Evolutionary conservation across 2,888 invertebrate species (phyloP), one percentile per base, ranked within the genome.

Genomic region (Hemaris fuciformis): DNA sequence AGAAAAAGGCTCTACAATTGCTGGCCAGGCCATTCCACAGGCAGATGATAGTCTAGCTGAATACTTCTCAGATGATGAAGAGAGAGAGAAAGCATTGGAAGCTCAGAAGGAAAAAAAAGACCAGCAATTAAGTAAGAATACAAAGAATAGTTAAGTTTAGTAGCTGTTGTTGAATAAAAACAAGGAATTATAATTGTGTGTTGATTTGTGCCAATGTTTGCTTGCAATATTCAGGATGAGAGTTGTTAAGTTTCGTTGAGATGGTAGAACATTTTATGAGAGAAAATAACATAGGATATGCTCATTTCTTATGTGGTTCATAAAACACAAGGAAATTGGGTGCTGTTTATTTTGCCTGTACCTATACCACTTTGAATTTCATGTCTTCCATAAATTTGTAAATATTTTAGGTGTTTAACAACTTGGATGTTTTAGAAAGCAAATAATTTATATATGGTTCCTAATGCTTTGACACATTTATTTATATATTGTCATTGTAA

Each of bases 1-100:
- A 31, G 89, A 87, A 25, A 87, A 84, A 70, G 85, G 86, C 3
- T 72, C 85, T 2, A 88, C 89, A 0, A 45, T 90, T 31, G 85
- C 91, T 0, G 90, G 89, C 0, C 80, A 82, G 38, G 73, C 89
- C 0, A 66, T 89, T 0, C 73, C 81, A 0, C 68, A 65, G 13
- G 83, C 86, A 62, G 83, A 87, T 15, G 89, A 90, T 46, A 86
- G 83, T 61, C 70, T 91, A 67, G 87, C 88, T 0, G 93, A 93
- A 75, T 93, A 92, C 71, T 93, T 85, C 71, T 93, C 93, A 8
- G 93, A 93, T n/a, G 93, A 93, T 56, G 93, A 93, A 64, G 93
- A 93, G 67, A 81, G 91, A 67, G 87, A 86, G 58, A 90, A 88
- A 61, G 91, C 91, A 0, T 64, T 90, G 43, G 79, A 85, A 73